Evolutionary conservation across 2,113 vertebrate genomes (phyloP).

Genomic region (Myiagra hebetior): DNA sequence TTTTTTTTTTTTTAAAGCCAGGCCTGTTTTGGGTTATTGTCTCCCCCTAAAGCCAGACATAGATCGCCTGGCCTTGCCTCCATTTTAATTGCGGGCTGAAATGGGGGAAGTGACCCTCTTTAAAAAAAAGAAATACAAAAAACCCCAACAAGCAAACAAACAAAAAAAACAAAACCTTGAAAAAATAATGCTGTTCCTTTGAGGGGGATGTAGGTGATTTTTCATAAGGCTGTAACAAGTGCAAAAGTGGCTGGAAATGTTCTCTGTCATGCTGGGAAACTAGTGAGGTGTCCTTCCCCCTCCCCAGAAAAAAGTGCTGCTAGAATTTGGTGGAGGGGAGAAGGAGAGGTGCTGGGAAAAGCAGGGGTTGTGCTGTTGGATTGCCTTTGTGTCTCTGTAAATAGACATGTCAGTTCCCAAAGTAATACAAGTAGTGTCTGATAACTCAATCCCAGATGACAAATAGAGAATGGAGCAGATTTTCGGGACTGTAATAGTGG

Average conservation of each 20-base stretch:
- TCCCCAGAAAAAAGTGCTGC: neutral
- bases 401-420: constrained; percentile 69
- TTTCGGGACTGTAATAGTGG: constrained; percentile 29
- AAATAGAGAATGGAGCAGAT: constrained; percentile 54
- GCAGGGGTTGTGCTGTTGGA: constrained; percentile 3
- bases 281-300: neutral
- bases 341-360: neutral
- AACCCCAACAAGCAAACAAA: neutral
- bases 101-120: constrained; percentile 56
- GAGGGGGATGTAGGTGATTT: neutral
- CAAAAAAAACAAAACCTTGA: neutral
- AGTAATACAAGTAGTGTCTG: constrained; percentile 63
- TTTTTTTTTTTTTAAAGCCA: constrained; percentile 10
- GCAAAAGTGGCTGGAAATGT: constrained; percentile 52
- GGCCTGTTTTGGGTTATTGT: constrained; percentile 74
- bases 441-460: constrained; percentile 68
- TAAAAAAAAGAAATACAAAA: neutral
- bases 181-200: neutral
- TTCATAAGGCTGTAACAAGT: constrained; percentile 44
- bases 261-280: neutral
- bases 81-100: constrained; percentile 80
- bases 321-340: neutral
- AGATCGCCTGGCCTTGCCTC: constrained; percentile 81
- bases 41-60: constrained; percentile 77
- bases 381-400: constrained; percentile 75